phyloP scores from a whole-genome alignment of 2,888 invertebrate genomes.

The Epinotia brunnichana region DNA sequence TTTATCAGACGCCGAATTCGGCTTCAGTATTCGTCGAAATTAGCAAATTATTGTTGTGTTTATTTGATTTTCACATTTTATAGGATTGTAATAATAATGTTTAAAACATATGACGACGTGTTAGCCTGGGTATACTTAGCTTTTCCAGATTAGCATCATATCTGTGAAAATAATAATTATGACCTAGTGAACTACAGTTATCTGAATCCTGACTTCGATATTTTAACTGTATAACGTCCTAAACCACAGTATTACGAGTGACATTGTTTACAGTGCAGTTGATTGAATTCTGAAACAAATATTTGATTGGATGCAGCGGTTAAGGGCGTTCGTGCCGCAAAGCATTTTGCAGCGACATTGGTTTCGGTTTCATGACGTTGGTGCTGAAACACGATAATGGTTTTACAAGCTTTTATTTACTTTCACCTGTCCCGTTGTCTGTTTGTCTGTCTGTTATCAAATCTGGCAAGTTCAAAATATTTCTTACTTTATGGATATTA shows the following conservation, averaged over 20 bases:
- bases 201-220: not conserved
- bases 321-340: not conserved
- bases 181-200: no score
- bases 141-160: no score
- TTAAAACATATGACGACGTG: no score
- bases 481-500: no score
- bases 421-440: no score
- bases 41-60: not conserved
- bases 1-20: not conserved
- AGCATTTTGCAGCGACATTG: not conserved
- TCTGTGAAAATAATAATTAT: no score
- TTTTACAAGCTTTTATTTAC: no score
- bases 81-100: no score
- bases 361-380: not conserved
- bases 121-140: no score
- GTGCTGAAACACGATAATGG: not conserved
- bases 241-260: not conserved
- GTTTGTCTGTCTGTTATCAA: no score
- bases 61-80: no score
- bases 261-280: not conserved
- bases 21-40: not conserved
- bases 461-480: no score
- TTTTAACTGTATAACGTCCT: not conserved
- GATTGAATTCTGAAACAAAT: not conserved
- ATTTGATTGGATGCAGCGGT: slow-evolving; percentile 3